Evolutionary conservation across 2,888 invertebrate genomes (phyloP).

Genomic region (Macropis europaea): DNA sequence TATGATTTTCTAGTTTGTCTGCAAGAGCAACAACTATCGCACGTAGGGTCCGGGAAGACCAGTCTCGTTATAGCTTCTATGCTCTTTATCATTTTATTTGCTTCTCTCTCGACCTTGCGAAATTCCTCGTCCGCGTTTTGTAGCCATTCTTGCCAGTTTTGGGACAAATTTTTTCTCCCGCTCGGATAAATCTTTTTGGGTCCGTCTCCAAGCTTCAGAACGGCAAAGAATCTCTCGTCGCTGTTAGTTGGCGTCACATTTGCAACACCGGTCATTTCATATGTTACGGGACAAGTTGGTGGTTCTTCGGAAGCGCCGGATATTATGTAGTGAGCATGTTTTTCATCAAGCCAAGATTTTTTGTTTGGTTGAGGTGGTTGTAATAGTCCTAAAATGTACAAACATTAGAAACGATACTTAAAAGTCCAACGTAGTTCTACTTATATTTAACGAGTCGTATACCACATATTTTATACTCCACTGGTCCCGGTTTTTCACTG

Average conservation of each 20-base stretch:
- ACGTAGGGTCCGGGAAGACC: conserved; percentile 59
- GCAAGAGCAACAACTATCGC: conserved; percentile 73
- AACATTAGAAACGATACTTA: neutral
- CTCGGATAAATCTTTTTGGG: conserved; percentile 58
- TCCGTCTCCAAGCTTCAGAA: conserved; percentile 52
- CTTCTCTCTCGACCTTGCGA: conserved; percentile 59
- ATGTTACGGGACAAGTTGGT: conserved; percentile 56
- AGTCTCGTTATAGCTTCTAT: conserved; percentile 62
- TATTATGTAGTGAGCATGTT: conserved; percentile 61
- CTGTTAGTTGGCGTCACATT: conserved; percentile 66
- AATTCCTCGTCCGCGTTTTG: conserved; percentile 69
- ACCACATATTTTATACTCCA: conserved; percentile 56
- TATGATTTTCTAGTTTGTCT: conserved; percentile 68
- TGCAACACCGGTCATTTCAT: conserved; percentile 62
- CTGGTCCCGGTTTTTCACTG: conserved; percentile 29
- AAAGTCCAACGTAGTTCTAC: neutral
- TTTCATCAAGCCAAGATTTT: conserved; percentile 60
- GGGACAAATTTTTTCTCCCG: conserved; percentile 71
- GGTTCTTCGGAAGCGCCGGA: conserved; percentile 57
- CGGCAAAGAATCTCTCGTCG: conserved; percentile 66
- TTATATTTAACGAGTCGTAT: neutral
- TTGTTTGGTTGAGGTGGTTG: conserved; percentile 44
- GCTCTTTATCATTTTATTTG: conserved; percentile 65
- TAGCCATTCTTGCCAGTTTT: conserved; percentile 73
- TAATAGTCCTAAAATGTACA: conserved; percentile 19